Conservation (phyloP, 2,888 invertebrate species). For the Nymphalis urticae region DNA sequence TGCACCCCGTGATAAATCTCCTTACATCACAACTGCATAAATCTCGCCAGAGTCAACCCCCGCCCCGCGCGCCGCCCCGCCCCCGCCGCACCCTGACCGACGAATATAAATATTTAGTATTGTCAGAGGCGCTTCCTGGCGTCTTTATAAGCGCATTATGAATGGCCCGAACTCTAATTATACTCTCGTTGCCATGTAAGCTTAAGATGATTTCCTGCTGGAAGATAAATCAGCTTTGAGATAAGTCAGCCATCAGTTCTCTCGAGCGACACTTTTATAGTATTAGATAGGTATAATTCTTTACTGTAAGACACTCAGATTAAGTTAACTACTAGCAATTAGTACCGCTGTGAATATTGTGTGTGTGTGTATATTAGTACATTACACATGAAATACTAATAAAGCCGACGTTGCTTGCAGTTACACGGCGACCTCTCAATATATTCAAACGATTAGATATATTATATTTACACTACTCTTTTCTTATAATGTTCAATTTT, state of each 20-base stretch:
- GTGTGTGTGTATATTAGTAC: too few relatives aligned
- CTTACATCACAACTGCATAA: slow-evolving; percentile 31
- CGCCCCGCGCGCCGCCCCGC: neutral
- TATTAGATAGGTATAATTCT: neutral
- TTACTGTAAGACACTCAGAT: neutral
- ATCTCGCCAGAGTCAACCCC: slow-evolving; percentile 19
- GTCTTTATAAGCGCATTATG: slow-evolving; percentile 21
- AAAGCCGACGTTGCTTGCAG: too few relatives aligned
- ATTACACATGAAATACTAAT: too few relatives aligned
- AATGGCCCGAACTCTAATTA: slow-evolving; percentile 12
- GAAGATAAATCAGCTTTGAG: slow-evolving; percentile 2
- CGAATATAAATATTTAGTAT: slow-evolving; percentile 30
- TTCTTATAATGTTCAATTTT: too few relatives aligned
- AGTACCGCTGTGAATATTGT: too few relatives aligned
- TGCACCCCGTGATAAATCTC: slow-evolving; percentile 29
- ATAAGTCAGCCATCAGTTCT: slow-evolving; percentile 3
- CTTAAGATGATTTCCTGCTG: slow-evolving; percentile 11
- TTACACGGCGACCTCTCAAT: too few relatives aligned
- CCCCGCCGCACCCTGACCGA: slow-evolving; percentile 12
- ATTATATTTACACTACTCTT: too few relatives aligned
- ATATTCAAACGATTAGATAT: too few relatives aligned
- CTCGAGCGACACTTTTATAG: neutral
- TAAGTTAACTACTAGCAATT: neutral
- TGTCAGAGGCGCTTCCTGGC: slow-evolving; percentile 19
- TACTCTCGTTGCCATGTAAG: neutral